Base-by-base conservation (phyloP, 2,113 vertebrate species). In the Dunckerocampus dactyliophorus region DNA sequence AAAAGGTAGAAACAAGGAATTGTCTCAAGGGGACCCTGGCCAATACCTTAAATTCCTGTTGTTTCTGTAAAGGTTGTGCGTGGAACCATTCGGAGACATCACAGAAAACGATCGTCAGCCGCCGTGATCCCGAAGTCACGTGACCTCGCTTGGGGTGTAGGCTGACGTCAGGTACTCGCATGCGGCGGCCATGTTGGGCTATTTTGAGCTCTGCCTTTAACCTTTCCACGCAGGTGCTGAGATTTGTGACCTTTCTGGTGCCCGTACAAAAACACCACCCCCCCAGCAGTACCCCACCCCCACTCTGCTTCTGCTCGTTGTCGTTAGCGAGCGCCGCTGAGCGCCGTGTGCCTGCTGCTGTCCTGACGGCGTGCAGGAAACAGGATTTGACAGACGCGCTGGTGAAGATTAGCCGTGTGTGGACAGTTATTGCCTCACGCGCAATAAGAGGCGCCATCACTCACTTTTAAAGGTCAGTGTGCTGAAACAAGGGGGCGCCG, bases 391-490 rank as follows among this genome's bases (percentile, higher is more conserved):
- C 82, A 79, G 67, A 55, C 83, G 65, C 66, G 39, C 59, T 1
- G 48, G 72, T 67, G 85, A 77, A 86, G 82, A 88, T 86, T 82
- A 86, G 78, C 80, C 72, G 78, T 77, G 82, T 86, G 81, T 79
- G 72, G 86, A 85, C 79, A 81, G 80, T 87, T 83, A 87, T 84
- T 87, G 85, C 85, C 85, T 86, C 72, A 86, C 82, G 83, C 81
- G 83, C 86, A 81, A 85, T 84, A 84, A 79, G 82, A 86, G 75
- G 58, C 50, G 55, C 78, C 83, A 78, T 85, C 82, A 70, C 73
- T 87, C 85, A 85, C 81, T 84, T 72, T 66, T 85, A 89, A 89
- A 89, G 87, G 86, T 89, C 85, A 88, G 72, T 69, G 17, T 64
- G 72, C 59, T 71, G 84, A 84, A 87, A 89, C 82, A 85, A 84